Evolutionary conservation across 2,797 vertebrate species (phyloP).

Genomic region (Sebastes minor): DNA sequence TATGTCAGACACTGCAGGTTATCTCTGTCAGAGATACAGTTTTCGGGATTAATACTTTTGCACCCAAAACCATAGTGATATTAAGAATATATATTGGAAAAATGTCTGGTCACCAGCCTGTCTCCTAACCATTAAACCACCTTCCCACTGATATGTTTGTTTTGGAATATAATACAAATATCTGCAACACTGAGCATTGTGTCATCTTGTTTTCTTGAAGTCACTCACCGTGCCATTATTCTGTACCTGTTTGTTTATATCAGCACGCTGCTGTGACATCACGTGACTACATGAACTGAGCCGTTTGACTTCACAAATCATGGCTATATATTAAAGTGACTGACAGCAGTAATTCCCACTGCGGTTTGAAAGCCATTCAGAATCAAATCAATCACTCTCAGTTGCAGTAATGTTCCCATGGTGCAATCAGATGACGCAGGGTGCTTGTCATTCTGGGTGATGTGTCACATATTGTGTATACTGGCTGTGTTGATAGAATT

Average conservation of each 20-base stretch:
- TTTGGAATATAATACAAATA: slow-evolving; percentile 15
- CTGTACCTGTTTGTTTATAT: slow-evolving; percentile 26
- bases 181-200: neutral
- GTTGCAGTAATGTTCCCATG: slow-evolving; percentile 34
- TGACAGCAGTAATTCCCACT: slow-evolving; percentile 56
- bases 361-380: slow-evolving; percentile 52
- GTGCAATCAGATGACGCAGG: slow-evolving; percentile 49
- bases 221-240: slow-evolving; percentile 1
- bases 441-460: slow-evolving; percentile 37
- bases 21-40: slow-evolving; percentile 6
- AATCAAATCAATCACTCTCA: slow-evolving; percentile 46
- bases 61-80: neutral
- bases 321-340: slow-evolving; percentile 30
- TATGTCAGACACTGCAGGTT: slow-evolving; percentile 20
- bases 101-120: slow-evolving; percentile 2
- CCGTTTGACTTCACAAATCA: slow-evolving; percentile 37
- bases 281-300: slow-evolving; percentile 12
- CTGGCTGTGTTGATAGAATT: slow-evolving; percentile 23
- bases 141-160: slow-evolving; percentile 1
- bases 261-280: slow-evolving; percentile 37
- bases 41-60: slow-evolving; percentile 10
- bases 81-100: neutral
- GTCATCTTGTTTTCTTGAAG: slow-evolving; percentile 10
- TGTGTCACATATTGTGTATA: slow-evolving; percentile 7
- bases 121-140: neutral